A percentile compares a stretch with the other conserved stretches of the same genome.
These are phyloP conservation scores for Steatocranus sp. DNA, from an alignment of 2,797 vertebrate genomes.

Conservation along the genomic window DNA sequence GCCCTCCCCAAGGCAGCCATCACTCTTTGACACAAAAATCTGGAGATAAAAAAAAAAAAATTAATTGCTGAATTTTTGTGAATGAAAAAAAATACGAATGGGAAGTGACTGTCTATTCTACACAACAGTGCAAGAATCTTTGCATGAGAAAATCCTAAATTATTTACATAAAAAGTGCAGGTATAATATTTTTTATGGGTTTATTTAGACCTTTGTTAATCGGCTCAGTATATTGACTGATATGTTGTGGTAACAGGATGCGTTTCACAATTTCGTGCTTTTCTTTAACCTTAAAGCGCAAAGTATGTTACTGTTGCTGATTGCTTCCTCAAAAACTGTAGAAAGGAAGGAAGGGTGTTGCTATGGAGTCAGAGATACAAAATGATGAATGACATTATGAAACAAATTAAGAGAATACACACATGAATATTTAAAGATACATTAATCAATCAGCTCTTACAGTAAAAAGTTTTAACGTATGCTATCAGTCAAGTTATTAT, in stretches of 20 bases:
- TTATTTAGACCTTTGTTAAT: background rate
- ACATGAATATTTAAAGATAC: background rate
- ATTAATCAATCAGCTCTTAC: background rate
- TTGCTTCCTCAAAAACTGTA: conserved; percentile 20
- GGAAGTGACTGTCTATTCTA: background rate
- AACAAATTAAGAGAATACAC: background rate
- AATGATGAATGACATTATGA: background rate
- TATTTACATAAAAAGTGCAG: background rate
- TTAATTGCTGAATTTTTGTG: background rate
- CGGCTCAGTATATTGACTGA: background rate
- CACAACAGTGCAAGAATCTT: background rate
- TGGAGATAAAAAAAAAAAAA: conserved; percentile 4
- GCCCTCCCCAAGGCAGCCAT: conserved; percentile 78
- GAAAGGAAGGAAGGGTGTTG: background rate
- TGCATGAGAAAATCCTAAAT: background rate
- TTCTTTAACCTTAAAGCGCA: background rate
- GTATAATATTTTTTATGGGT: background rate
- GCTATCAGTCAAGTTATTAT: background rate
- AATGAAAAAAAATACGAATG: background rate
- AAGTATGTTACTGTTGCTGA: background rate
- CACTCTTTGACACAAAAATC: conserved; percentile 67
- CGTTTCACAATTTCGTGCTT: background rate
- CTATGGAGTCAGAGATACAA: background rate
- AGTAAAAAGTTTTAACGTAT: background rate
- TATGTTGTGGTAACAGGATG: conserved; percentile 4